Percentiles rank a stretch among this genome's conserved stretches.
Conservation (phyloP, 2,888 invertebrate species). For the Tinea pellionella region DNA sequence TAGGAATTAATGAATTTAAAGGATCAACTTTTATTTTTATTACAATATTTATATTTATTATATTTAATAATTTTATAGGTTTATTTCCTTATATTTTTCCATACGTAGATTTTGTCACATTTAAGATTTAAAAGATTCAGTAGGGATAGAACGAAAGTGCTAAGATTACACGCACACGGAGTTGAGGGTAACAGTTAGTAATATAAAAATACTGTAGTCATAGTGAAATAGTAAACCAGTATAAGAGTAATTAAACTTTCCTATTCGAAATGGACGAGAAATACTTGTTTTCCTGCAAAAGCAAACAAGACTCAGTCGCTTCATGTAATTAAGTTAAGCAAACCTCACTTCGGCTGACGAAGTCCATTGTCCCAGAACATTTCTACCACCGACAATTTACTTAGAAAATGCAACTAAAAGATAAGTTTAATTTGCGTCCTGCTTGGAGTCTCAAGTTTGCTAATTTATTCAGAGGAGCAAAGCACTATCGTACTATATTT, state of each 20-base stretch:
- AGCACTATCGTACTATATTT: conserved; percentile 51
- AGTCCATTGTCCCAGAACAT: neutral
- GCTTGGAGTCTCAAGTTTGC: conserved; percentile 30
- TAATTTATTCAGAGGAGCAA: conserved; percentile 48
- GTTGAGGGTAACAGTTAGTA: no score
- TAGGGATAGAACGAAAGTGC: no score
- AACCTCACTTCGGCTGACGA: neutral
- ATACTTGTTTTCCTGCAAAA: neutral
- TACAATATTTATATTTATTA: no score
- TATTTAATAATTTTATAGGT: no score
- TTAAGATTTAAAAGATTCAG: no score
- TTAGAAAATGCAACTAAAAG: neutral
- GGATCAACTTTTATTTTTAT: no score
- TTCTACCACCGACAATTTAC: neutral
- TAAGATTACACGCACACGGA: no score
- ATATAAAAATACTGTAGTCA: no score
- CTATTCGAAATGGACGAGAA: neutral
- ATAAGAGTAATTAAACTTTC: neutral
- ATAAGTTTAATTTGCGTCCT: conserved; percentile 5
- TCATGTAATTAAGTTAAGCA: neutral
- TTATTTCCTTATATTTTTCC: no score
- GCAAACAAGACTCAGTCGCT: neutral
- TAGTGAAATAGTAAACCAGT: neutral
- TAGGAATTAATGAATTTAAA: no score
- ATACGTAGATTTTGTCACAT: no score